phyloP scores from a whole-genome alignment of 2,113 vertebrate genomes.

The Capra hircus region DNA sequence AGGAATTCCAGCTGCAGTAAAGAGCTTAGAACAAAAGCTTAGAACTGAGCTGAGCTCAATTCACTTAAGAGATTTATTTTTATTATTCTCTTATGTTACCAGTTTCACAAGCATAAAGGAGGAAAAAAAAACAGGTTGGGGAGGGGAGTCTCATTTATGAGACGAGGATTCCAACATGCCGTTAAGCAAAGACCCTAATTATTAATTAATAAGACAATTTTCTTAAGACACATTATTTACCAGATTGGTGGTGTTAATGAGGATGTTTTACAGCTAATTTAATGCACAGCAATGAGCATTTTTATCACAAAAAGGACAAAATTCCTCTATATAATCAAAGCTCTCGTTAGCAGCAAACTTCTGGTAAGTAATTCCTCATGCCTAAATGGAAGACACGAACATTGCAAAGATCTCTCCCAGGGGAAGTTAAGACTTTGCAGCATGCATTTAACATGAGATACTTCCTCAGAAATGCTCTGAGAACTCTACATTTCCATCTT shows the following conservation, averaged over 20 bases:
- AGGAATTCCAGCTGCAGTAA: background rate
- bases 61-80: background rate
- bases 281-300: slow-evolving; percentile 70
- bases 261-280: slow-evolving; percentile 75
- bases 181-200: slow-evolving; percentile 71
- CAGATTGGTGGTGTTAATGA: slow-evolving; percentile 73
- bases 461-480: background rate
- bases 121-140: background rate
- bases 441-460: background rate
- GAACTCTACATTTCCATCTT: background rate
- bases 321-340: slow-evolving; percentile 27
- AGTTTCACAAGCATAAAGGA: background rate
- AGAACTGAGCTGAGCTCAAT: background rate
- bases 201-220: slow-evolving; percentile 81
- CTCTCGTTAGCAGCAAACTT: slow-evolving; percentile 36
- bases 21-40: background rate
- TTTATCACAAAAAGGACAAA: slow-evolving; percentile 66
- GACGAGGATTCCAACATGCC: slow-evolving; percentile 40
- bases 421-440: background rate
- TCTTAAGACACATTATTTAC: slow-evolving; percentile 78
- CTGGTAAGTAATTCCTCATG: slow-evolving; percentile 42
- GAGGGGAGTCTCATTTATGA: slow-evolving; percentile 49
- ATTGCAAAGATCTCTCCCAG: background rate
- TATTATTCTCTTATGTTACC: background rate
- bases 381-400: background rate